Conservation (phyloP, 2,797 vertebrate species). For the Acomys russatus region DNA sequence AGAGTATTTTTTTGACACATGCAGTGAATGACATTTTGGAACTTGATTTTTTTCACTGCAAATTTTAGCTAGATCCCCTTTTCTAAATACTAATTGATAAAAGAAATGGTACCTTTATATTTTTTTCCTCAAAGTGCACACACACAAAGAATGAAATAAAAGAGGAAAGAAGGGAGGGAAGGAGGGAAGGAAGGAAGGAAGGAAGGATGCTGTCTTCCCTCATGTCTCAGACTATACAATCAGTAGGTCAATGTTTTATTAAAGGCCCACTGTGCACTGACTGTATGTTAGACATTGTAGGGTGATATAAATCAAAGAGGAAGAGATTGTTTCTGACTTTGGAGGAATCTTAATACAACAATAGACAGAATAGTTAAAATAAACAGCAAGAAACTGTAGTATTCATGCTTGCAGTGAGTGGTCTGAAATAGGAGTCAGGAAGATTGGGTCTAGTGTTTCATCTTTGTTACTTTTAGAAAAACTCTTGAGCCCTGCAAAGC, state of each 20-base stretch:
- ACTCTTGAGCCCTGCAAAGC: background rate
- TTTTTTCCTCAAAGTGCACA: background rate
- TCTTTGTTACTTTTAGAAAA: background rate
- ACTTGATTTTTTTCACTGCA: slow-evolving; percentile 14
- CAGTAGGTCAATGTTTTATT: background rate
- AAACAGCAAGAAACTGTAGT: background rate
- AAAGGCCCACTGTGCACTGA: background rate
- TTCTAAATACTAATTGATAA: background rate
- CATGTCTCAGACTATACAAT: background rate
- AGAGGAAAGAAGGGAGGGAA: no score
- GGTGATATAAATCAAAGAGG: background rate
- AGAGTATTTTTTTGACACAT: slow-evolving; percentile 11
- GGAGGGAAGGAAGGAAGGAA: background rate
- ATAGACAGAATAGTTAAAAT: background rate
- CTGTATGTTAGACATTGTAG: background rate
- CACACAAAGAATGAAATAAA: background rate
- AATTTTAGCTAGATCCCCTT: slow-evolving; percentile 1
- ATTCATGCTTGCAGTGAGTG: background rate
- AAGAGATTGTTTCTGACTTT: background rate
- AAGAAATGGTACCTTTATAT: background rate
- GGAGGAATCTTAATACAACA: background rate
- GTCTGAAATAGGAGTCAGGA: background rate
- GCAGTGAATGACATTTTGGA: slow-evolving; percentile 50
- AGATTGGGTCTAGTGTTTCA: background rate
- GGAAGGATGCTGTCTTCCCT: background rate